phyloP scores from a whole-genome alignment of 1,140 invertebrate species.

The Arctopsyche grandis region DNA sequence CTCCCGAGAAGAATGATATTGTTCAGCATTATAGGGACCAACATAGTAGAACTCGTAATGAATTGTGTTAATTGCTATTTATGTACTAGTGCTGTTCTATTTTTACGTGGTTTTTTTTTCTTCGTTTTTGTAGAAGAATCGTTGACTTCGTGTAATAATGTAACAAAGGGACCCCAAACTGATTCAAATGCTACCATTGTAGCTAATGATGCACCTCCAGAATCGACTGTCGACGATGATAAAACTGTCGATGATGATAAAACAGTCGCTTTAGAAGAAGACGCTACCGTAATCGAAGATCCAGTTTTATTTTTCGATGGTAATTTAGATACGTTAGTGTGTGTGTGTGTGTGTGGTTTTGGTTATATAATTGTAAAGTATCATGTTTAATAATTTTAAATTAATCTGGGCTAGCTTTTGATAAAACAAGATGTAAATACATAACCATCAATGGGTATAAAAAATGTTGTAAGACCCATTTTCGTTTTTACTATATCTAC shows the following conservation, averaged over 20 bases:
- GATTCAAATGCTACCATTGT: neutral
- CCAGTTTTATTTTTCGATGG: neutral
- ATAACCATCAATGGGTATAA: no score
- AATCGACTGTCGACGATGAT: neutral
- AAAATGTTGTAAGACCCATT: no score
- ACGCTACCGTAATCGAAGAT: neutral
- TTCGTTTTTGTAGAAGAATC: neutral
- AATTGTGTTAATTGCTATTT: neutral
- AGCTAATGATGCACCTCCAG: neutral
- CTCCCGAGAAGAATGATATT: slow-evolving; percentile 55
- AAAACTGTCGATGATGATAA: neutral
- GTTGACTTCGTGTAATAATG: neutral
- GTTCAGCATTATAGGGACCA: slow-evolving; percentile 62
- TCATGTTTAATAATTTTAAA: no score
- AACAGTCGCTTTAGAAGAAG: neutral
- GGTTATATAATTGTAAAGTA: no score
- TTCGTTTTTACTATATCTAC: no score
- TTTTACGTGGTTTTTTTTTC: no score
- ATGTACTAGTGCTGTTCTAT: neutral
- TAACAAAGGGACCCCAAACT: neutral
- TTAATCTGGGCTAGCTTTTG: no score
- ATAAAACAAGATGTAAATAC: no score
- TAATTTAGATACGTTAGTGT: neutral
- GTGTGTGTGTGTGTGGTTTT: no score
- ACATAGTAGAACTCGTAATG: neutral